These are phyloP conservation scores for Helarctos malayanus DNA, from an alignment of 2,797 vertebrate species.

Conservation along the genomic window DNA sequence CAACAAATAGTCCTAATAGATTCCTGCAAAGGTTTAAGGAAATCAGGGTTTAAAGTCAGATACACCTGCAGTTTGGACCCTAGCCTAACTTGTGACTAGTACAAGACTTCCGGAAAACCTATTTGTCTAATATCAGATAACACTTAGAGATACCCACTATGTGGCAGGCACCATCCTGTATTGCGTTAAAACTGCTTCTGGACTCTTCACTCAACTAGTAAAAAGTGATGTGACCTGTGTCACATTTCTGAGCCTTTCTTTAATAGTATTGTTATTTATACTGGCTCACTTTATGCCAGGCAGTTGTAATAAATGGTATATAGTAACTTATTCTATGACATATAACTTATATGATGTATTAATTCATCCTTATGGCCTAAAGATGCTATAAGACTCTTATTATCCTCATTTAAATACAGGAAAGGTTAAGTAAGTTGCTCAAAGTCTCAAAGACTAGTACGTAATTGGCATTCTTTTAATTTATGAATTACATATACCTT, in stretches of 20 bases:
- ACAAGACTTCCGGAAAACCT: neutral
- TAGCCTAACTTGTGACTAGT: neutral
- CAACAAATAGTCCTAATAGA: neutral
- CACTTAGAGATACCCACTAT: neutral
- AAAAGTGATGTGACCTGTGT: neutral
- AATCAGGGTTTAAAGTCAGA: neutral
- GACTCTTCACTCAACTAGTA: neutral
- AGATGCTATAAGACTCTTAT: neutral
- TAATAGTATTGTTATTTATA: neutral
- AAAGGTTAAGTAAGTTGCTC: neutral
- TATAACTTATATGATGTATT: neutral
- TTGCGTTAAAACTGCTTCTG: neutral
- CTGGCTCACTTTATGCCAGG: neutral
- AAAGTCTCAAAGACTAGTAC: neutral
- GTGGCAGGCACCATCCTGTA: neutral
- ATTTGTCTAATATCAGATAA: neutral
- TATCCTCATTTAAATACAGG: slow-evolving; percentile 2
- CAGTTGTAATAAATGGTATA: neutral
- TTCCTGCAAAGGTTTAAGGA: neutral
- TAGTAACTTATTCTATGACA: neutral
- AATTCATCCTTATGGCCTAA: neutral
- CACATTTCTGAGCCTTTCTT: neutral
- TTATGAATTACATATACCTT: neutral
- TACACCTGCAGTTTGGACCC: neutral
- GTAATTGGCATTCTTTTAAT: neutral